Conservation (phyloP, 2,113 vertebrate genomes). For the Proteles cristata region DNA sequence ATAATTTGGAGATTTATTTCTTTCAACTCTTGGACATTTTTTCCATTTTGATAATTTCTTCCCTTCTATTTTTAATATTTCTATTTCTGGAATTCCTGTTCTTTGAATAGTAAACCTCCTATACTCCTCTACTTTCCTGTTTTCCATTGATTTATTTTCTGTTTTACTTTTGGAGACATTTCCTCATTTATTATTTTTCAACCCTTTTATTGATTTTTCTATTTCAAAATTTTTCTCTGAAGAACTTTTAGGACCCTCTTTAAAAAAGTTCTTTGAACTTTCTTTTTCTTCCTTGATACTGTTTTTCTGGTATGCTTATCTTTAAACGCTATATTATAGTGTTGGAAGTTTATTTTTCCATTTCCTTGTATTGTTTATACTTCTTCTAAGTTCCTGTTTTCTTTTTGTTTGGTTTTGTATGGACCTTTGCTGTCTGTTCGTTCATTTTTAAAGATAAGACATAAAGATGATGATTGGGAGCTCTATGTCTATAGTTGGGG, state of each 20-base stretch:
- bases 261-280: not conserved
- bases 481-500: not conserved
- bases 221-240: not conserved
- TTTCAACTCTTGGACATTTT: not conserved
- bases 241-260: not conserved
- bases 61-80: not conserved
- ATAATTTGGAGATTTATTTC: not conserved
- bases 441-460: conserved; percentile 21
- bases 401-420: not conserved
- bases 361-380: not conserved
- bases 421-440: not conserved
- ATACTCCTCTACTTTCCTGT: not conserved
- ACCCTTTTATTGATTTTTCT: not conserved
- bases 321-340: not conserved
- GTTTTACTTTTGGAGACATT: not conserved
- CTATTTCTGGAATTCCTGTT: not conserved
- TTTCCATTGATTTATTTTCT: conserved; percentile 19
- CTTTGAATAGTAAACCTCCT: not conserved
- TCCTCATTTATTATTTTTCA: not conserved
- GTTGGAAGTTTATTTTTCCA: conserved; percentile 20
- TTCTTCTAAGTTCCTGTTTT: conserved; percentile 22
- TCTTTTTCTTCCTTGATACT: not conserved
- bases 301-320: not conserved
- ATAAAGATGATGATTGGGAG: not conserved
- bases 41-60: not conserved